A percentile compares a stretch with the other conserved stretches of the same genome.
These are phyloP conservation scores for Protonemura montana DNA, from an alignment of 2,888 invertebrate genomes.

Conservation along the genomic window DNA sequence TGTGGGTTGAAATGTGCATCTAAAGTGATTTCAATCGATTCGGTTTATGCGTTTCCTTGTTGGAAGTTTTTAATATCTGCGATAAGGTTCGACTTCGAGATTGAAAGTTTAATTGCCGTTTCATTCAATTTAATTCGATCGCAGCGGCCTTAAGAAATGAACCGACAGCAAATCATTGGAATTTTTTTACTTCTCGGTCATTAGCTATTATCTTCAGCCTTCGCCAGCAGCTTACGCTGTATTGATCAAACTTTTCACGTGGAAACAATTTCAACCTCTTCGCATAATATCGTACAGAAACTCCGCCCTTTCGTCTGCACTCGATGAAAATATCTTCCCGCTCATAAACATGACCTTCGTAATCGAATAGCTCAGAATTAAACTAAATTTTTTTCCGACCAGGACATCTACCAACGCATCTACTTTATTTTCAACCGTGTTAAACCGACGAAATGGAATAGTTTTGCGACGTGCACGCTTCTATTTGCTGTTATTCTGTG, in stretches of 20 bases:
- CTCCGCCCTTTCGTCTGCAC: neutral
- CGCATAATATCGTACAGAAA: conserved; percentile 16
- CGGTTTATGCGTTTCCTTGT: neutral
- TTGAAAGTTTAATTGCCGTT: neutral
- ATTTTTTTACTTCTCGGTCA: neutral
- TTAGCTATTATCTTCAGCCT: conserved; percentile 3
- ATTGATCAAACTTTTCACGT: conserved; percentile 7
- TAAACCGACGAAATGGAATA: conserved; percentile 3
- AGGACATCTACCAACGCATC: neutral
- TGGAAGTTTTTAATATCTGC: neutral
- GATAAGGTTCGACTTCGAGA: neutral
- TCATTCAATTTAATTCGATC: neutral
- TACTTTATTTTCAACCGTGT: neutral
- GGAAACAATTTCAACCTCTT: neutral
- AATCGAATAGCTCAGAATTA: neutral
- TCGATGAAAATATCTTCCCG: neutral
- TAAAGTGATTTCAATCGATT: neutral
- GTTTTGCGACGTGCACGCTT: neutral
- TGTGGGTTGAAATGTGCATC: neutral
- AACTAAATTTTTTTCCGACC: neutral
- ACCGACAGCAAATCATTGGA: neutral
- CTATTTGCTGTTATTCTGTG: neutral
- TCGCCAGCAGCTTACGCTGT: neutral
- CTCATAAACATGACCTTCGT: neutral
- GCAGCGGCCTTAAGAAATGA: neutral